These are phyloP conservation scores for Simalia tracyae DNA, from an alignment of 2,797 vertebrate genomes.

Conservation along the genomic window DNA sequence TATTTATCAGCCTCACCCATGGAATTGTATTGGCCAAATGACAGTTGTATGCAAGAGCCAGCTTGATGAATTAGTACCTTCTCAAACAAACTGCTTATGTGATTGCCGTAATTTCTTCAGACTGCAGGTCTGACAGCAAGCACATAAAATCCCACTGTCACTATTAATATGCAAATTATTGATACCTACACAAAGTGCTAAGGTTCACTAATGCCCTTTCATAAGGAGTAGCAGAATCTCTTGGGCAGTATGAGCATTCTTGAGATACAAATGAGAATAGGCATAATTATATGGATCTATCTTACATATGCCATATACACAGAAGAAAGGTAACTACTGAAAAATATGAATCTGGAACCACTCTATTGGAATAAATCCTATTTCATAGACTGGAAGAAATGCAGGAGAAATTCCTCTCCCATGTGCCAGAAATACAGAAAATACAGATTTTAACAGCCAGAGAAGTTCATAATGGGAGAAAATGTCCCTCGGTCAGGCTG, in stretches of 20 bases:
- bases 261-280: not conserved
- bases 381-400: too few relatives aligned
- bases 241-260: not conserved
- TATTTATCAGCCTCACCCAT: not conserved
- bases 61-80: not conserved
- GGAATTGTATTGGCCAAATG: not conserved
- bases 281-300: not conserved
- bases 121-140: not conserved
- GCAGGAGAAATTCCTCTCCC: too few relatives aligned
- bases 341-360: too few relatives aligned
- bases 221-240: not conserved
- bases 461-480: too few relatives aligned
- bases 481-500: too few relatives aligned
- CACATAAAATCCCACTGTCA: not conserved
- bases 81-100: not conserved
- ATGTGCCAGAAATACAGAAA: too few relatives aligned
- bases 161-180: not conserved
- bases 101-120: not conserved
- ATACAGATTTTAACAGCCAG: too few relatives aligned
- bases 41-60: not conserved
- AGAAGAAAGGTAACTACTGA: too few relatives aligned
- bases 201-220: not conserved
- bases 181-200: not conserved
- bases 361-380: too few relatives aligned
- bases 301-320: too few relatives aligned